phyloP scores from a whole-genome alignment of 1,140 invertebrate genomes.

The Globodera ellingtonae region DNA sequence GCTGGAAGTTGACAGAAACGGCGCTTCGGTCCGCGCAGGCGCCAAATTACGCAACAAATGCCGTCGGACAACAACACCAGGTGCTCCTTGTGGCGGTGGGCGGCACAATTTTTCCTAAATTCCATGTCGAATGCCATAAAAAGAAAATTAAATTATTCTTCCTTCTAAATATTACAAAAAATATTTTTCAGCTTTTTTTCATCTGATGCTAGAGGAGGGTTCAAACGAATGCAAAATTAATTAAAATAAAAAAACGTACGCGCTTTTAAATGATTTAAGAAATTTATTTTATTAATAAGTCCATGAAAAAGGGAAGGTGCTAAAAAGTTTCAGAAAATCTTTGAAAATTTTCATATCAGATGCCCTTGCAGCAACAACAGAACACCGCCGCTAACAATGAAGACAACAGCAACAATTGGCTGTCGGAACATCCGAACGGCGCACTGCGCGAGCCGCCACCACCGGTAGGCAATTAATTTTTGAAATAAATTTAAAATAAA shows the following conservation, averaged over 20 bases:
- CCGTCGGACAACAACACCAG: not conserved
- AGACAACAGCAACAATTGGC: not conserved
- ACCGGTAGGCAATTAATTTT: not conserved
- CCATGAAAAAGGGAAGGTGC: not conserved
- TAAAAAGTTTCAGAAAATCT: constrained; percentile 11
- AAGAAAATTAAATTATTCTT: not conserved
- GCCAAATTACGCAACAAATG: constrained; percentile 1
- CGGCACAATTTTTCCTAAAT: too few relatives aligned
- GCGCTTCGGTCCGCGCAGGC: constrained; percentile 58
- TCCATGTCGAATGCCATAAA: too few relatives aligned
- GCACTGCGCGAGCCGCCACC: constrained; percentile 17
- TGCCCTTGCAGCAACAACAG: constrained; percentile 38
- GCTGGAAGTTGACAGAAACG: constrained; percentile 62
- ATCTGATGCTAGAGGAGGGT: not conserved
- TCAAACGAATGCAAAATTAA: not conserved
- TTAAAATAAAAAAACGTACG: not conserved
- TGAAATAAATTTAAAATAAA: not conserved
- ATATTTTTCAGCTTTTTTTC: not conserved
- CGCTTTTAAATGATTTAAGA: not conserved
- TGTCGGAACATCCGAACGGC: constrained; percentile 20
- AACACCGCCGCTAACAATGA: constrained; percentile 2
- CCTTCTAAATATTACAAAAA: too few relatives aligned
- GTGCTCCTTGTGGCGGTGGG: not conserved
- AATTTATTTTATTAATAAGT: not conserved
- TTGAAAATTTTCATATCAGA: constrained; percentile 26